These are phyloP conservation scores for Phlogophora meticulosa DNA, from an alignment of 2,888 invertebrate genomes.

Conservation along the genomic window DNA sequence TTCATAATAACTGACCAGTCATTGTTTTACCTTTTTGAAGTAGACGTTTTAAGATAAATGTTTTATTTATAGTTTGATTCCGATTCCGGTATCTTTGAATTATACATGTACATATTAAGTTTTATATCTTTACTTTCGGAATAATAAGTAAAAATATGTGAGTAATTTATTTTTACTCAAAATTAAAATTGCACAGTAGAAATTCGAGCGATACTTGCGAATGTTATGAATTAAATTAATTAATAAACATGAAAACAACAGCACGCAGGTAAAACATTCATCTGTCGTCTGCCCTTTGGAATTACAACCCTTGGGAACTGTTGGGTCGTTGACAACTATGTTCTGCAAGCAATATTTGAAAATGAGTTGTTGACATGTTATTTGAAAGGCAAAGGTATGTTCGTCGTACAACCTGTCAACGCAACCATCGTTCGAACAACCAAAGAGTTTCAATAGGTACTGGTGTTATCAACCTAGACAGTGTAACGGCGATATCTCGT, in stretches of 20 bases:
- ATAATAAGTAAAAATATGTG: too few species aligned
- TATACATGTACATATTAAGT: too few species aligned
- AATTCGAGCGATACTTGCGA: background rate
- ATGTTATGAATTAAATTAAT: constrained; percentile 27
- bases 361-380: constrained; percentile 34
- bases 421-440: constrained; percentile 51
- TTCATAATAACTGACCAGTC: constrained; percentile 42
- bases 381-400: constrained; percentile 45
- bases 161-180: too few species aligned
- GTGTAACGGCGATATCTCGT: constrained; percentile 71
- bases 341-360: constrained; percentile 32
- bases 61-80: constrained; percentile 13
- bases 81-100: constrained; percentile 12
- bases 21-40: constrained; percentile 36
- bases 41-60: constrained; percentile 7
- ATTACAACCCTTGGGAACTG: constrained; percentile 19
- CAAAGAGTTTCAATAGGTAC: constrained; percentile 56
- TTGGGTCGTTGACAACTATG: constrained; percentile 30
- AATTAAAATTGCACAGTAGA: background rate
- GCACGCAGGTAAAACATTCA: constrained; percentile 15
- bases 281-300: constrained; percentile 21
- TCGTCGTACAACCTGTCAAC: constrained; percentile 42
- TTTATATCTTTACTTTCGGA: background rate
- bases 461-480: constrained; percentile 57
- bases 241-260: constrained; percentile 19